Base-by-base conservation (phyloP, 2,113 vertebrate genomes). In the Ceyx margarethae region DNA sequence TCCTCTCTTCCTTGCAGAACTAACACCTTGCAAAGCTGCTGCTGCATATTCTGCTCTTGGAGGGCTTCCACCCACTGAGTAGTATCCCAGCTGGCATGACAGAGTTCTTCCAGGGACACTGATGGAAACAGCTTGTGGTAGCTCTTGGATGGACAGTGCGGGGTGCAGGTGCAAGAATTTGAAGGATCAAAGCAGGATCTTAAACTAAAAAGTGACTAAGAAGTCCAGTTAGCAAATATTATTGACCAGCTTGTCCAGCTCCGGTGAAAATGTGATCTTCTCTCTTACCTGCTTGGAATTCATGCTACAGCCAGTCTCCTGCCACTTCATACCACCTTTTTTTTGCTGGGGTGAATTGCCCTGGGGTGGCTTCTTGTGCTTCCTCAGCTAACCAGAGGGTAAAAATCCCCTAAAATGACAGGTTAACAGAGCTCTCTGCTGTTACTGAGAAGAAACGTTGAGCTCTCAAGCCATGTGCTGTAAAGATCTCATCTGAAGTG, bases 41-140 rank as follows among this genome's bases (percentile, higher is more conserved):
- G 87, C 91, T 91, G 93, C 79, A 37, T 89, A 57, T 43, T 87
- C n/a, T 64, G 85, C 90, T 93, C 75, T 75, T 91, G 82, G 85
- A 93, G 79, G 18, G 40, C 26, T 85, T 40, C 94, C 90, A 80
- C 13, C 12, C 42, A 3, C 87, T 94, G 87, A 95, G 67, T 56
- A 43, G 29, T 37, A 62, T 68, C 81, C 79, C 93, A 94, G 93
- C 76, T 85, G 90, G 21, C 3, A 5, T 17, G 42, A 61, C 79
- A 87, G 75, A 60, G 88, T 88, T 95, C 91, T 93, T 56, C 90
- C 85, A 91, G 83, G 88, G 91, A 91, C 90, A 87, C 65, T 7
- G 87, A 6, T 60, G 85, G 79, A 26, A 83, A 6, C 45, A 73
- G 72, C 54, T 78, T 46, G 67, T 53, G 3, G 35, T 74, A 60